Conservation (phyloP, 2,113 vertebrate species). For the Smithornis capensis region DNA sequence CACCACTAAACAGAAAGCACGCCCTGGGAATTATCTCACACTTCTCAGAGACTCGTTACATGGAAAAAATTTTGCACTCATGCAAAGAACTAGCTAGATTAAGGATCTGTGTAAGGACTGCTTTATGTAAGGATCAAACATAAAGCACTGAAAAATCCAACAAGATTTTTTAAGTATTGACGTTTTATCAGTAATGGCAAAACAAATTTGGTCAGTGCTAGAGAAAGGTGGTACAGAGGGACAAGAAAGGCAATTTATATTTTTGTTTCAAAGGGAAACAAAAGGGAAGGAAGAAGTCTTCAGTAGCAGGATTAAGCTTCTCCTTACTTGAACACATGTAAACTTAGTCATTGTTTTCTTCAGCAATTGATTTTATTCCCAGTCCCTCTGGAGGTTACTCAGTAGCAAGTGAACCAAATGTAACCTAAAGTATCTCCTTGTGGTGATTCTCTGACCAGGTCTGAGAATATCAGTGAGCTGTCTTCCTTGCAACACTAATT, state of each 20-base stretch:
- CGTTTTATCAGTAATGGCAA: not conserved
- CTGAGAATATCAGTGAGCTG: not conserved
- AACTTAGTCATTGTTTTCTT: not conserved
- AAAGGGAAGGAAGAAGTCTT: not conserved
- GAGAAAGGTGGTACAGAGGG: not conserved
- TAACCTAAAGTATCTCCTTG: not conserved
- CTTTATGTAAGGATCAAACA: not conserved
- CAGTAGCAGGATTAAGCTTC: not conserved
- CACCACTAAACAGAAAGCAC: not conserved
- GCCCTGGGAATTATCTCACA: not conserved
- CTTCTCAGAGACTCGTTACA: not conserved
- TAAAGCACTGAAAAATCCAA: not conserved
- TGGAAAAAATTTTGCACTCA: not conserved
- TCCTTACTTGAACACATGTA: not conserved
- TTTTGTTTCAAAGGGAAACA: not conserved
- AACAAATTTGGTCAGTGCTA: not conserved
- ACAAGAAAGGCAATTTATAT: not conserved
- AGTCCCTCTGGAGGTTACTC: not conserved
- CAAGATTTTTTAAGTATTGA: not conserved
- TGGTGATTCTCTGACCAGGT: not conserved
- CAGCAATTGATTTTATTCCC: not conserved
- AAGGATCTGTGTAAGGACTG: not conserved
- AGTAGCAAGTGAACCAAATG: not conserved
- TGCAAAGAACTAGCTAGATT: not conserved
- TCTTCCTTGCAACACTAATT: not conserved